Evolutionary conservation across 1,140 invertebrate species (phyloP), one percentile per base, ranked within the genome.

Genomic region (Stegodyphus dumicola): DNA sequence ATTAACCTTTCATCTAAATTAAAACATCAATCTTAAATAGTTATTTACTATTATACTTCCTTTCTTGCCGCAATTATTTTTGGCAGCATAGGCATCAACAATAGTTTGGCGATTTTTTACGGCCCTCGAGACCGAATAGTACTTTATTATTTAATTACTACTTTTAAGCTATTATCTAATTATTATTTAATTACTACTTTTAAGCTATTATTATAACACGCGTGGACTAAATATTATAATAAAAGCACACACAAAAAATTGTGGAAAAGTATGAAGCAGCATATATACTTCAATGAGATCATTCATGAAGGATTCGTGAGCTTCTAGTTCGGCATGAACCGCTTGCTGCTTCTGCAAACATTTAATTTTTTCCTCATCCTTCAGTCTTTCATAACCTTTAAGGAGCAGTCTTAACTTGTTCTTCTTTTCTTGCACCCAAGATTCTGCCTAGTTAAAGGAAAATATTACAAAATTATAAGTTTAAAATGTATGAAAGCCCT

Each of bases 271-370:
- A 33, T 33, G 33, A 33, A 33, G 33, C 3, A 33, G 33, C 33
- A 3, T 60, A 77, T 69, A 83, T 89, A 93, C 93, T 93, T 92
- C 89, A 89, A 94, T 93, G 15, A 99, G 95, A 89, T 96, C 94
- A 75, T 95, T 93, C 65, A 99, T 96, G 77, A 95, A 93, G 13
- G 94, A 93, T 86, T 95, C 93, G 91, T 99, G 98, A 10, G 97
- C 96, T 0, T 94, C 92, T 64, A 99, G 92, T 91, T 99, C 98
- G 0, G 97, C 96, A 90, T 98, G 95, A 91, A 99, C 98, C 0
- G 97, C 96, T 91, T 99, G 97, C 90, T 99, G 97, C 90, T 98
- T 98, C 90, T 99, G 96, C n/a, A 99, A 91, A 89, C 97, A 96
- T 91, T 98, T 98, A 88, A 99, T 92, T 89, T 93, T 93, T 71